A percentile compares a stretch with the other conserved stretches of the same genome.
Conservation (phyloP, 2,797 vertebrate species). For the Smutsia temminckii region DNA sequence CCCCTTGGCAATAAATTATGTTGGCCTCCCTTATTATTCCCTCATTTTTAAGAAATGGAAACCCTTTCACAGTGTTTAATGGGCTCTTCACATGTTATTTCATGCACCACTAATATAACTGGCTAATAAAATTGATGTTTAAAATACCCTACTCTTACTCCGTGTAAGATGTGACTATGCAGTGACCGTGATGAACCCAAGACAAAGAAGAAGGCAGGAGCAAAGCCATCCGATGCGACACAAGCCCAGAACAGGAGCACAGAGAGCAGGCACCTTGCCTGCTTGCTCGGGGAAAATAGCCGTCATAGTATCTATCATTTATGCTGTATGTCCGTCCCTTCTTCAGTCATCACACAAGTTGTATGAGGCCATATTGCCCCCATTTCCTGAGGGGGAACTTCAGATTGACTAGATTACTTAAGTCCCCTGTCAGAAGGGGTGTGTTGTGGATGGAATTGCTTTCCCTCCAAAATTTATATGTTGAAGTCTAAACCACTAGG, state of each 20-base stretch:
- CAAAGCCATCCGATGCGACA: neutral
- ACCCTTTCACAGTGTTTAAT: constrained; percentile 75
- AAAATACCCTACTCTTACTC: constrained; percentile 63
- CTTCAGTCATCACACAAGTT: neutral
- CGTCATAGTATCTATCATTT: neutral
- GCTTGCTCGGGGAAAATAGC: neutral
- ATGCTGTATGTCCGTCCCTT: neutral
- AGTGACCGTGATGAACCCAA: constrained; percentile 48
- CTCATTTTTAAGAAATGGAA: constrained; percentile 73
- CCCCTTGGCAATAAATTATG: constrained; percentile 45
- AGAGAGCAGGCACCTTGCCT: neutral
- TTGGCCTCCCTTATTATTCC: constrained; percentile 54
- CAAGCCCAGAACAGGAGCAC: neutral
- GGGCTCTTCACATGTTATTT: constrained; percentile 75
- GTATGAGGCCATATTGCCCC: neutral
- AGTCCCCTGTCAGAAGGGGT: neutral
- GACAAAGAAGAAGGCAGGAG: constrained; percentile 28
- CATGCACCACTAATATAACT: constrained; percentile 64
- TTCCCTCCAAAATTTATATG: neutral
- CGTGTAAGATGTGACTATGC: constrained; percentile 54
- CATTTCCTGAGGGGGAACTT: neutral
- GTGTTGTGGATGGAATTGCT: neutral
- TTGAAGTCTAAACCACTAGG: neutral
- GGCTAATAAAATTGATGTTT: constrained; percentile 73
- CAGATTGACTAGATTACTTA: neutral